Conservation (phyloP, 2,797 vertebrate genomes). For the Thunnus albacares region DNA sequence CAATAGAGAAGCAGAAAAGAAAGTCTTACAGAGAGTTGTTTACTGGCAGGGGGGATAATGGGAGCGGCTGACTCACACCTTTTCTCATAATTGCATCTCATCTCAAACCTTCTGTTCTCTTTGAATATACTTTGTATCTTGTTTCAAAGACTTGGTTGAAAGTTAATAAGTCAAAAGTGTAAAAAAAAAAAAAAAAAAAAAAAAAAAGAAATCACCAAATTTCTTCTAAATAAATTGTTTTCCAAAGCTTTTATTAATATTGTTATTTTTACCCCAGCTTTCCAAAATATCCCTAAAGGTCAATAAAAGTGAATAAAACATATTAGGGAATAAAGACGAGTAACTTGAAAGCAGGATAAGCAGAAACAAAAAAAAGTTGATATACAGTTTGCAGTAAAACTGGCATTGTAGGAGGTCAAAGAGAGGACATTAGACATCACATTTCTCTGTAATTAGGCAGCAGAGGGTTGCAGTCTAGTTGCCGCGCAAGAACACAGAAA, state of each 20-base stretch:
- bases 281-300: slow-evolving; percentile 24
- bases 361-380: slow-evolving; percentile 35
- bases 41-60: slow-evolving; percentile 35
- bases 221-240: slow-evolving; percentile 56
- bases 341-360: slow-evolving; percentile 19
- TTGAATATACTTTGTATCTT: slow-evolving; percentile 36
- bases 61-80: slow-evolving; percentile 45
- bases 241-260: slow-evolving; percentile 37
- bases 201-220: slow-evolving; percentile 12
- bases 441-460: slow-evolving; percentile 63
- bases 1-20: slow-evolving; percentile 25
- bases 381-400: slow-evolving; percentile 49
- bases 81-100: slow-evolving; percentile 41
- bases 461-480: slow-evolving; percentile 34
- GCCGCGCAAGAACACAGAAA: slow-evolving; percentile 28
- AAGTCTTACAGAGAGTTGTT: slow-evolving; percentile 36
- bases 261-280: slow-evolving; percentile 33
- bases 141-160: slow-evolving; percentile 49
- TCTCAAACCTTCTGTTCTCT: slow-evolving; percentile 45
- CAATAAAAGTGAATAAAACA: slow-evolving; percentile 26
- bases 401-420: slow-evolving; percentile 51
- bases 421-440: slow-evolving; percentile 60
- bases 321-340: slow-evolving; percentile 27
- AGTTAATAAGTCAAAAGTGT: slow-evolving; percentile 40
- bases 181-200: slow-evolving; percentile 18